phyloP scores from a whole-genome alignment of 1,140 invertebrate species.

The Sweltsa coloradensis region DNA sequence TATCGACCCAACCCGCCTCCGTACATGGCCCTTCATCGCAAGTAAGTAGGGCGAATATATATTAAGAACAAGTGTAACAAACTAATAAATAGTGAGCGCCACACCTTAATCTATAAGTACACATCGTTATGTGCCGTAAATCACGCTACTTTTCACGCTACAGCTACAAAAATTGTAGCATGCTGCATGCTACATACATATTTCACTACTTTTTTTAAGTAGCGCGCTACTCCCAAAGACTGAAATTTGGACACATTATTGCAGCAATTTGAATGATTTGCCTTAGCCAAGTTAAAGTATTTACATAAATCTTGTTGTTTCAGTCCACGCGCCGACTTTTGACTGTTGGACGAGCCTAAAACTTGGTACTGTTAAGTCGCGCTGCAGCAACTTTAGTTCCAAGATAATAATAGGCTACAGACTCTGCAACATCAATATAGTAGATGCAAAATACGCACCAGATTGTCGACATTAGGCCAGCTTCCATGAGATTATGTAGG shows the following conservation, averaged over 20 bases:
- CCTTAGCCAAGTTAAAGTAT: too few relatives aligned
- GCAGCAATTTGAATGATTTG: background rate
- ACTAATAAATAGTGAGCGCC: background rate
- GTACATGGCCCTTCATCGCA: conserved; percentile 1
- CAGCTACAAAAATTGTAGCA: too few relatives aligned
- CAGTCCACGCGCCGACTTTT: conserved; percentile 9
- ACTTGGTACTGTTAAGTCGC: conserved; percentile 11
- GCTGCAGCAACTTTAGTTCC: too few relatives aligned
- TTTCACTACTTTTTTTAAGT: background rate
- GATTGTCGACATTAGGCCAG: too few relatives aligned
- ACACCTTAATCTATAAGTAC: too few relatives aligned
- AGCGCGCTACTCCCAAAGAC: background rate
- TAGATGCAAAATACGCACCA: too few relatives aligned
- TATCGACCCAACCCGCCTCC: conserved; percentile 10
- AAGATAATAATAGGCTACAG: too few relatives aligned
- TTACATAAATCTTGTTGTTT: too few relatives aligned
- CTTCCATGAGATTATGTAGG: too few relatives aligned
- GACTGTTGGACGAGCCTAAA: conserved; percentile 6
- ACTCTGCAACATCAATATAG: too few relatives aligned
- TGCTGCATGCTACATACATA: background rate
- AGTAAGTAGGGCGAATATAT: background rate
- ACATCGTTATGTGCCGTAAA: background rate
- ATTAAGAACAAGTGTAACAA: background rate
- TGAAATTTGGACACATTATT: background rate
- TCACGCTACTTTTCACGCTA: too few relatives aligned